Percentiles rank a stretch among this genome's conserved stretches.
phyloP scores from a whole-genome alignment of 2,888 invertebrate species.

The Elaeidobius kamerunicus region DNA sequence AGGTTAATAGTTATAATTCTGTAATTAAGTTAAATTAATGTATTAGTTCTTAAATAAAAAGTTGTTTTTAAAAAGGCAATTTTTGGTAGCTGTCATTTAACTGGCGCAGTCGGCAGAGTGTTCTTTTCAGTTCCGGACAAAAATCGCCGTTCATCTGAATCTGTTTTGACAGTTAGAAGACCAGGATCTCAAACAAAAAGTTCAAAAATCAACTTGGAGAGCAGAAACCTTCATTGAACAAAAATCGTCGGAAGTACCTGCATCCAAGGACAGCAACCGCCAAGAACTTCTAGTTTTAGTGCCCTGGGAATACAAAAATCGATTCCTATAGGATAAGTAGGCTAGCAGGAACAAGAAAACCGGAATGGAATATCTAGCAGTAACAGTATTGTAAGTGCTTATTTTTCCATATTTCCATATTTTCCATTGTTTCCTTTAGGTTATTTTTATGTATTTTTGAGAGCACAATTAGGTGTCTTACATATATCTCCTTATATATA shows the following conservation, averaged over 20 bases:
- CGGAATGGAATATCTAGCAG: neutral
- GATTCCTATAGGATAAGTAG: neutral
- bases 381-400: neutral
- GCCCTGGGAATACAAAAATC: neutral
- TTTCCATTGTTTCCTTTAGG: neutral
- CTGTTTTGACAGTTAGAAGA: too few species aligned
- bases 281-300: neutral
- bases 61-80: too few species aligned
- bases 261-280: neutral
- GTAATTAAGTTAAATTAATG: too few species aligned
- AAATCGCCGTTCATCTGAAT: too few species aligned
- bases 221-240: neutral
- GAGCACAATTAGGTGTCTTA: neutral
- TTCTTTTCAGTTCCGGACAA: too few species aligned
- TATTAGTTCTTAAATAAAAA: too few species aligned
- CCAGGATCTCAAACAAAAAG: too few species aligned
- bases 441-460: neutral
- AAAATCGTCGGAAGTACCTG: neutral
- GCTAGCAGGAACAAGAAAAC: too few species aligned
- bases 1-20: too few species aligned
- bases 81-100: too few species aligned
- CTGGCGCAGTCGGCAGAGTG: too few species aligned
- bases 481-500: neutral
- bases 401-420: neutral
- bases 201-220: too few species aligned